phyloP scores from a whole-genome alignment of 2,113 vertebrate species.

The Cyanoderma ruficeps region DNA sequence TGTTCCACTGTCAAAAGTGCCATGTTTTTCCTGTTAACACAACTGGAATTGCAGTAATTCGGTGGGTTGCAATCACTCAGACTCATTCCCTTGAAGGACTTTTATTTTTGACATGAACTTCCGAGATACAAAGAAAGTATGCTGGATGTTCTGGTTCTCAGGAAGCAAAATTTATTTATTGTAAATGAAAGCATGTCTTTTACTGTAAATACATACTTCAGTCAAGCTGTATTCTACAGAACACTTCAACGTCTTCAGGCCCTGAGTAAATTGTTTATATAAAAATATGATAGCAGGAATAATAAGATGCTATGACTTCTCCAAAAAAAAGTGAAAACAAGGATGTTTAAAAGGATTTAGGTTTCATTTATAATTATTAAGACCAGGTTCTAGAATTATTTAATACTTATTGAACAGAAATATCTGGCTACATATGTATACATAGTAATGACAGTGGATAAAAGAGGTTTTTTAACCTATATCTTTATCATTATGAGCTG shows the following conservation, averaged over 20 bases:
- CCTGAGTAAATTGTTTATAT: not conserved
- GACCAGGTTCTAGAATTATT: not conserved
- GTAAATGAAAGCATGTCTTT: not conserved
- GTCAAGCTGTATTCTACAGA: not conserved
- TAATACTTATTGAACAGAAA: not conserved
- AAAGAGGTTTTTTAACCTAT: not conserved
- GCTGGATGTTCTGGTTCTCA: not conserved
- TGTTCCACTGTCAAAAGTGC: not conserved
- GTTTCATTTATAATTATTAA: not conserved
- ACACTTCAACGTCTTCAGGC: not conserved
- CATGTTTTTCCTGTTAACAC: not conserved
- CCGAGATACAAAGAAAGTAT: not conserved
- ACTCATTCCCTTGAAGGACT: not conserved
- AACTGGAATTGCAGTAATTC: not conserved
- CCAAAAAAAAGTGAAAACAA: not conserved
- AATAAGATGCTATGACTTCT: not conserved
- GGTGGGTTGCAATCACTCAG: rapidly evolving
- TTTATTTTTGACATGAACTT: not conserved
- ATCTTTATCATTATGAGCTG: not conserved
- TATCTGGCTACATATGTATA: not conserved
- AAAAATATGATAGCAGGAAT: not conserved
- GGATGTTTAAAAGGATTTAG: not conserved
- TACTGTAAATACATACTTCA: not conserved
- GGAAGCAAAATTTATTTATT: not conserved
- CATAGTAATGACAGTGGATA: not conserved